Evolutionary conservation across 1,140 invertebrate species (phyloP).

Genomic region (Penaeus japonicus): DNA sequence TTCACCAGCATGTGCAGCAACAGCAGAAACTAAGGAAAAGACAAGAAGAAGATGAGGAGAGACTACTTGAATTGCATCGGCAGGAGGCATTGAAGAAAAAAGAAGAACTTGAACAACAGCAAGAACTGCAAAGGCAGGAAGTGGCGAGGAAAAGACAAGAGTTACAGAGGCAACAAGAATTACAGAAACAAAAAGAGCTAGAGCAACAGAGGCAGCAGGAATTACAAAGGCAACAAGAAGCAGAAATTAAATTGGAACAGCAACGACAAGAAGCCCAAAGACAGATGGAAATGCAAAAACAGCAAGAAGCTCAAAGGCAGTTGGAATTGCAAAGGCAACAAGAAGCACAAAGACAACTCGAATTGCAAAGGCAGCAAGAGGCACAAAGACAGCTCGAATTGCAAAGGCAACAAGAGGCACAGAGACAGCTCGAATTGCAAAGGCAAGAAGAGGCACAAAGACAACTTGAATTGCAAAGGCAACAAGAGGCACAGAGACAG

Average conservation of each 20-base stretch:
- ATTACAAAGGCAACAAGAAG: not conserved
- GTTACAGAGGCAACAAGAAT: constrained; percentile 4
- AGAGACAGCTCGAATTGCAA: not conserved
- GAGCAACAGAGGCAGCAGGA: not conserved
- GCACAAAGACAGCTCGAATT: not conserved
- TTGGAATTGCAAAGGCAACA: constrained; percentile 15
- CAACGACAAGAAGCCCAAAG: not conserved
- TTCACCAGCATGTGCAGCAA: constrained; percentile 29
- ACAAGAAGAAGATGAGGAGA: constrained; percentile 24
- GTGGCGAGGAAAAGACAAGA: not conserved
- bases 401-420: not conserved
- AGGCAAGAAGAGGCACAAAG: not conserved
- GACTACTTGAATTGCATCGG: constrained; percentile 18
- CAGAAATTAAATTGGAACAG: not conserved
- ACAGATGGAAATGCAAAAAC: not conserved
- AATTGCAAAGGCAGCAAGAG: constrained; percentile 10
- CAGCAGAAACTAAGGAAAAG: constrained; percentile 1
- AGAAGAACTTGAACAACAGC: not conserved
- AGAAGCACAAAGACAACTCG: not conserved
- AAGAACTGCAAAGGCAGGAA: constrained; percentile 21
- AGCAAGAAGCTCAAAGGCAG: constrained; percentile 2
- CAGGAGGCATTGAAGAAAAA: not conserved
- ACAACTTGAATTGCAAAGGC: not conserved
- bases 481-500: constrained; percentile 20
- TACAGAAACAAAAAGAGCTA: not conserved